Percentiles rank a stretch among this genome's conserved stretches.
Conservation (phyloP, 1,140 invertebrate genomes). For the Dinothrombium tinctorium region DNA sequence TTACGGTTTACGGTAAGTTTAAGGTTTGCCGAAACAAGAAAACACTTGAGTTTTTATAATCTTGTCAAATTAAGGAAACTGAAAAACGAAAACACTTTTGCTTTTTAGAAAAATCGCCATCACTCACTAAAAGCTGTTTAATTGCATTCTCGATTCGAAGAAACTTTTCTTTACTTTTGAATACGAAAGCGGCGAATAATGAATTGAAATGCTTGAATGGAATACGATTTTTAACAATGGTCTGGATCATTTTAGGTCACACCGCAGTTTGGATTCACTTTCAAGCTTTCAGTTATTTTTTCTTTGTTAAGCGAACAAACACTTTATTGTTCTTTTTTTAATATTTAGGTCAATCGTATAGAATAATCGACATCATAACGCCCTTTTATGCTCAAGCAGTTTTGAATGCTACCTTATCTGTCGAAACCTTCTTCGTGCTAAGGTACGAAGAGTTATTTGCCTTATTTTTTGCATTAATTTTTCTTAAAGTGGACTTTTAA, state of each 20-base stretch:
- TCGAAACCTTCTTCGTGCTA: slow-evolving; percentile 68
- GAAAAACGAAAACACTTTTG: too few relatives aligned
- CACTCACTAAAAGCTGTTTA: too few relatives aligned
- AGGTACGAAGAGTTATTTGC: slow-evolving; percentile 22
- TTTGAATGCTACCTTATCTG: slow-evolving; percentile 34
- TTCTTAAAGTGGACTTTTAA: slow-evolving; percentile 5
- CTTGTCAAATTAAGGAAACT: too few relatives aligned
- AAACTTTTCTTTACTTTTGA: background rate
- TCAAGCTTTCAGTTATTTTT: background rate
- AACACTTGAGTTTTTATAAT: too few relatives aligned
- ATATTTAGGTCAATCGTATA: background rate
- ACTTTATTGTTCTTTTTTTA: background rate
- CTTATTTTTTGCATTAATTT: background rate
- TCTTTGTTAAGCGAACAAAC: background rate
- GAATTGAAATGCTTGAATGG: slow-evolving; percentile 35
- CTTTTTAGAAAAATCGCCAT: too few relatives aligned
- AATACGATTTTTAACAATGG: slow-evolving; percentile 57
- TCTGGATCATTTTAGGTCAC: slow-evolving; percentile 77
- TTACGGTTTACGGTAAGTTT: background rate
- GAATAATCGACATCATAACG: background rate
- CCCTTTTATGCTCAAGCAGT: background rate
- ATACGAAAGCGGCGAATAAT: background rate
- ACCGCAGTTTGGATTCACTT: slow-evolving; percentile 21
- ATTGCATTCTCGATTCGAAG: background rate
- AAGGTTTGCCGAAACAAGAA: too few relatives aligned